Evolutionary conservation across 2,888 invertebrate species (phyloP).

Genomic region (Rhamphomyia laevipes): DNA sequence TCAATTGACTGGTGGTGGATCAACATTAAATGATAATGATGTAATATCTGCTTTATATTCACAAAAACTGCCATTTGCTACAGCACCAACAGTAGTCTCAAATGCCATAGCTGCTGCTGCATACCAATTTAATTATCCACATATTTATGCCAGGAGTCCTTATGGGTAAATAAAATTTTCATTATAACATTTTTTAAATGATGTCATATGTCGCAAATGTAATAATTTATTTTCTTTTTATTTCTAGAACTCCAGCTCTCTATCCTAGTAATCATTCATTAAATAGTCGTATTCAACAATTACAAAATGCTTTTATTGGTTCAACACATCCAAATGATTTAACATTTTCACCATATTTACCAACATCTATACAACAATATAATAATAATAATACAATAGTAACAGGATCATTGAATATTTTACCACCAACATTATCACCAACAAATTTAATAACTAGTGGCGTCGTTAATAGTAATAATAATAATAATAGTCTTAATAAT

Average conservation of each 20-base stretch:
- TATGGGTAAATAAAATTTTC: neutral
- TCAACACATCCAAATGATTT: slow-evolving; percentile 9
- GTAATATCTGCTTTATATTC: slow-evolving; percentile 15
- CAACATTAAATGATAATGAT: slow-evolving; percentile 6
- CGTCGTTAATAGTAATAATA: neutral
- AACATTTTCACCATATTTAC: slow-evolving; percentile 19
- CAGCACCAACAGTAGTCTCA: slow-evolving; percentile 14
- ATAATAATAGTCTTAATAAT: neutral
- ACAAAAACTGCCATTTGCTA: slow-evolving; percentile 18
- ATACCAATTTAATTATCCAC: slow-evolving; percentile 23
- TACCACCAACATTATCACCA: slow-evolving; percentile 4
- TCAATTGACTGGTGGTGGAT: slow-evolving; percentile 5
- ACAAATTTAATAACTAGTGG: neutral
- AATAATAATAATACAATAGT: slow-evolving; percentile 7
- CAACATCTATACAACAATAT: slow-evolving; percentile 10
- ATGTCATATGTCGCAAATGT: neutral
- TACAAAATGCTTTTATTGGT: neutral
- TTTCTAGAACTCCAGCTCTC: slow-evolving; percentile 15
- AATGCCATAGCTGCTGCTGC: slow-evolving; percentile 19
- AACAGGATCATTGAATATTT: slow-evolving; percentile 2
- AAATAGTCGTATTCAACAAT: slow-evolving; percentile 13
- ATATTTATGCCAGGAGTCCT: slow-evolving; percentile 19
- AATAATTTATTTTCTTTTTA: neutral
- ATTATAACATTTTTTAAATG: slow-evolving; percentile 1
- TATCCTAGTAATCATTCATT: slow-evolving; percentile 17